Evolutionary conservation across 2,113 vertebrate species (phyloP).

Genomic region (Actinemys pallida): DNA sequence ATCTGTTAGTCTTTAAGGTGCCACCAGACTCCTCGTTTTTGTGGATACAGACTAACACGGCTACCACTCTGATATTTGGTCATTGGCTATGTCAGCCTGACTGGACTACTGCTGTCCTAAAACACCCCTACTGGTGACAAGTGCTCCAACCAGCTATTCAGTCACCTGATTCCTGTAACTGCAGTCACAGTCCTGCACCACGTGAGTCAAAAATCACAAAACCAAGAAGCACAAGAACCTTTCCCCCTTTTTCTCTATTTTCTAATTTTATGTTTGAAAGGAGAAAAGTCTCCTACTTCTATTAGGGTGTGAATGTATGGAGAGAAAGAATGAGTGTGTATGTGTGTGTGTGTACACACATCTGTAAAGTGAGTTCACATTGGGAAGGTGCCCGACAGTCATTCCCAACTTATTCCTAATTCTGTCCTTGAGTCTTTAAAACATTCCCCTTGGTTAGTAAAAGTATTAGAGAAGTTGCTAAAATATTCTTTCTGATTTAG

Average conservation of each 20-base stretch:
- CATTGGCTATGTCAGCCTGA: not conserved
- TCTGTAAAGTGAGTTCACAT: not conserved
- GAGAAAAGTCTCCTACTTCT: not conserved
- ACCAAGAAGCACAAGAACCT: not conserved
- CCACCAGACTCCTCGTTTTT: no score
- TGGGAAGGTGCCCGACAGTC: not conserved
- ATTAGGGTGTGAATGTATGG: fast-evolving
- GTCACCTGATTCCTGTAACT: not conserved
- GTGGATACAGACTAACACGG: no score
- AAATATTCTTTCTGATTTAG: not conserved
- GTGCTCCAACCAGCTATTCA: not conserved
- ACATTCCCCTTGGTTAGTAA: not conserved
- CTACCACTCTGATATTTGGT: fast-evolving
- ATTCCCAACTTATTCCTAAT: not conserved
- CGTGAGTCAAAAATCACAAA: not conserved
- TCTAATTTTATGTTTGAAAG: not conserved
- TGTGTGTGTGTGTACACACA: not conserved
- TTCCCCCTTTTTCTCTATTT: not conserved
- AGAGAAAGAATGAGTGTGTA: not conserved
- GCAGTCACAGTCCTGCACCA: not conserved
- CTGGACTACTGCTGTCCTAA: not conserved
- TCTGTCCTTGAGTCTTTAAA: not conserved
- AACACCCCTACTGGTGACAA: not conserved
- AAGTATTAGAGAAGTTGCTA: not conserved
- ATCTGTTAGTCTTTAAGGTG: no score